Conservation (phyloP, 2,888 invertebrate genomes). For the Pachycephus smyrnensis region DNA sequence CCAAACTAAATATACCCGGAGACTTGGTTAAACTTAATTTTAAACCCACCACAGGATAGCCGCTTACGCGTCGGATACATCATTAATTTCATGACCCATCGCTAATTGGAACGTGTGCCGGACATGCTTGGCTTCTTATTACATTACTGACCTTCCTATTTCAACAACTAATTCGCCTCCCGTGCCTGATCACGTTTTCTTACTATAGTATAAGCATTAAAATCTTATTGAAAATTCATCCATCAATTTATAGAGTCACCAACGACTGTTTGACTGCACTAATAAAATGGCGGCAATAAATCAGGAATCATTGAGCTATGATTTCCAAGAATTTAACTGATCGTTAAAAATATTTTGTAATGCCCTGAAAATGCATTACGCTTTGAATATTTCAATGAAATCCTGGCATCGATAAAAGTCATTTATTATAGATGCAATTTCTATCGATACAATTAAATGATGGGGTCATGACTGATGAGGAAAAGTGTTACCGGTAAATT, state of each 20-base stretch:
- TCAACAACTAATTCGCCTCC: neutral
- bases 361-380: too few relatives aligned
- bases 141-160: neutral
- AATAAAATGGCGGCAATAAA: neutral
- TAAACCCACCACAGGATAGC: slow-evolving; percentile 37
- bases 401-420: too few relatives aligned
- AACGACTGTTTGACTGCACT: neutral
- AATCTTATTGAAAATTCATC: neutral
- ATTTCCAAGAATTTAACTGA: neutral
- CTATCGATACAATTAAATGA: neutral
- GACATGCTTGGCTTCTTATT: neutral
- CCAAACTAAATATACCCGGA: slow-evolving; percentile 62
- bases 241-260: neutral
- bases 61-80: slow-evolving; percentile 4
- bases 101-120: slow-evolving; percentile 5
- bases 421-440: neutral
- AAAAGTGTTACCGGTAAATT: slow-evolving; percentile 51
- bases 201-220: neutral
- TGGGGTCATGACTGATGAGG: neutral
- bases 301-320: neutral
- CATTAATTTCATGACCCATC: slow-evolving; percentile 7
- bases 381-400: too few relatives aligned
- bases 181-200: neutral
- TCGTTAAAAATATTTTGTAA: neutral
- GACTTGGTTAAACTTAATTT: slow-evolving; percentile 57